Base-by-base conservation (phyloP, 2,113 vertebrate species). In the Sorex araneus region DNA sequence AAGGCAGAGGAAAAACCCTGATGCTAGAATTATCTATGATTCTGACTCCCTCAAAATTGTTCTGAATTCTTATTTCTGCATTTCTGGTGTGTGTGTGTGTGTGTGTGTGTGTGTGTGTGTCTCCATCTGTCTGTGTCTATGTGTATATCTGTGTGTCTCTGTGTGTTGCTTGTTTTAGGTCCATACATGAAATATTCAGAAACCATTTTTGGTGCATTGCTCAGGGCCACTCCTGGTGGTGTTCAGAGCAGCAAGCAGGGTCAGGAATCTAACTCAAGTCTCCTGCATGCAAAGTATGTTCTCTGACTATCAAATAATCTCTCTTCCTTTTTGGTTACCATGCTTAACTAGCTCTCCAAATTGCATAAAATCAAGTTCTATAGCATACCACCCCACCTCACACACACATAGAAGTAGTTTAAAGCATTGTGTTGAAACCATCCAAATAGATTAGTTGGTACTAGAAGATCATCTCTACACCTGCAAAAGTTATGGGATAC, bases 401-500 rank as follows among this genome's bases (percentile, higher is more conserved):
- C 57, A 60, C 54, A 57, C 5, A 60, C 57, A 60, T 60, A 60
- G 57, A 5, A 23, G 15, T 60, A 60, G 4, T 23, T 60, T 23
- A 4, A 70, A 85, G 2, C 54, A 71, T 9, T 47, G 2, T 63
- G 19, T 87, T 91, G n/a, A 11, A 69, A 54, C 15, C 2, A 54
- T 16, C 67, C n/a, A 1, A 34, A 32, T 23, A 67, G 23, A n/a
- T 27, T 32, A 8, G 28, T 70, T 4, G 7, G 54, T 36, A 79
- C 9, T 57, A 89, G 78, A 86, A 79, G 6, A 15, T 6, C 25
- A 13, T 34, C 87, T 63, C 6, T 36, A 74, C 2, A 54, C 32
- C 19, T 81, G 32, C 36, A 94, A 92, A 81, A 40, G 83, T 84
- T 54, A 76, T 84, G 21, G 54, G 87, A 85, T 16, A 19, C 57